Conservation (phyloP, 2,113 vertebrate genomes). For the Lutjanus erythropterus region DNA sequence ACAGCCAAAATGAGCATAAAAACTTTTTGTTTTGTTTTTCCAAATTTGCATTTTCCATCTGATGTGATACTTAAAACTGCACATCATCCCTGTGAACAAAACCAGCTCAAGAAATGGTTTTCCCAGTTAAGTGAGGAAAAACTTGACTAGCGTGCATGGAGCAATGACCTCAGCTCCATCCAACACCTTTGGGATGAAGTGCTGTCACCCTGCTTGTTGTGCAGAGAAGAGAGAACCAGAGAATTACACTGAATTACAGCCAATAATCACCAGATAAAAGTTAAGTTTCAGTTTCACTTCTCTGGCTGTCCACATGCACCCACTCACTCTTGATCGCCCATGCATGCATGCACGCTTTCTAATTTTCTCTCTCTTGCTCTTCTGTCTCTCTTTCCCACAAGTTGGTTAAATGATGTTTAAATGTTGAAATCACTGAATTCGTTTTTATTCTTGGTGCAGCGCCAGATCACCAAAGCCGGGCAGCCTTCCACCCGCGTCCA, state of each 20-base stretch:
- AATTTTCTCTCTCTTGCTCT: not conserved
- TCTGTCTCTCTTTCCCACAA: too few relatives aligned
- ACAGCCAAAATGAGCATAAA: too few relatives aligned
- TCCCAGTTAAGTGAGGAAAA: not conserved
- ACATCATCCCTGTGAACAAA: not conserved
- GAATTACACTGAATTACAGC: not conserved
- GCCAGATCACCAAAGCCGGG: not conserved
- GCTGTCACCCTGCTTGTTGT: not conserved
- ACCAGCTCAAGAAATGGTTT: not conserved
- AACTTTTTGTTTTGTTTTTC: too few relatives aligned
- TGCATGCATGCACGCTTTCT: fast-evolving
- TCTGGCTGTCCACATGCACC: not conserved
- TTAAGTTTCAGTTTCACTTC: not conserved
- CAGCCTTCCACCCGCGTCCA: not conserved
- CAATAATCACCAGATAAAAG: conserved; percentile 23
- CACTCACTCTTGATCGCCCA: not conserved
- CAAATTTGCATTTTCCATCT: too few relatives aligned
- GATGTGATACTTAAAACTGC: too few relatives aligned
- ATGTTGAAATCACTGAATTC: not conserved
- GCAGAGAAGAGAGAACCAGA: too few relatives aligned
- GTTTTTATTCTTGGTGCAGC: too few relatives aligned
- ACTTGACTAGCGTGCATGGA: not conserved
- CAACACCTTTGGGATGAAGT: not conserved
- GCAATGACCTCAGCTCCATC: not conserved
- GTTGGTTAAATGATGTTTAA: not conserved